phyloP scores from a whole-genome alignment of 2,888 invertebrate species.

The Lordiphosa andalusiaca region DNA sequence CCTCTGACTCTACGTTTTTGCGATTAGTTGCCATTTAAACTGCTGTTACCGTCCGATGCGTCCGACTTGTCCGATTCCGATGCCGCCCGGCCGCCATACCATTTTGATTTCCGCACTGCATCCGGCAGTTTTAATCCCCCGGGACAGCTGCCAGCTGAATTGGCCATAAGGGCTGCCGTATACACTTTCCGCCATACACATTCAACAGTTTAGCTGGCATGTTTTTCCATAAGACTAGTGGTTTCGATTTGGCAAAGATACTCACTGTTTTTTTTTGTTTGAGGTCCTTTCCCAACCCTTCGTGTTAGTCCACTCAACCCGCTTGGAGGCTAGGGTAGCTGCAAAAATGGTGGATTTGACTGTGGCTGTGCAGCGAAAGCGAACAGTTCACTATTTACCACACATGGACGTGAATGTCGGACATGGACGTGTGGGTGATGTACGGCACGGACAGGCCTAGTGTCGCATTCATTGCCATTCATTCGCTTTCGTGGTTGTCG shows the following conservation, averaged over 20 bases:
- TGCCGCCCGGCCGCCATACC: slow-evolving; percentile 43
- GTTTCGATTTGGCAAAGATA: too few relatives aligned
- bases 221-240: too few relatives aligned
- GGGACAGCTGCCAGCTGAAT: slow-evolving; percentile 9
- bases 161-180: too few relatives aligned
- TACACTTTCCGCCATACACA: too few relatives aligned
- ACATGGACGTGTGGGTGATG: slow-evolving; percentile 40
- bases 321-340: neutral
- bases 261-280: too few relatives aligned
- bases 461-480: slow-evolving; percentile 72
- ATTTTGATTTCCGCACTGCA: slow-evolving; percentile 71
- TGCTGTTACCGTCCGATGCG: slow-evolving; percentile 49
- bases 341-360: neutral
- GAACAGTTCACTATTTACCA: slow-evolving; percentile 68
- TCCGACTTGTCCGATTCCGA: slow-evolving; percentile 5
- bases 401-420: slow-evolving; percentile 52
- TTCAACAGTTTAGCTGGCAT: too few relatives aligned
- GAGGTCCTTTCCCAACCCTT: too few relatives aligned
- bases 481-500: slow-evolving; percentile 63
- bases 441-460: slow-evolving; percentile 58
- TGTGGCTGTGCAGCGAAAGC: slow-evolving; percentile 13
- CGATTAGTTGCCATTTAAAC: slow-evolving; percentile 75
- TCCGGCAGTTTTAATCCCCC: slow-evolving; percentile 68
- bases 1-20: slow-evolving; percentile 35
- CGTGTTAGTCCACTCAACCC: neutral